Evolutionary conservation across 2,888 invertebrate genomes (phyloP), one percentile per base, ranked within the genome.

Genomic region (Macaria notata): DNA sequence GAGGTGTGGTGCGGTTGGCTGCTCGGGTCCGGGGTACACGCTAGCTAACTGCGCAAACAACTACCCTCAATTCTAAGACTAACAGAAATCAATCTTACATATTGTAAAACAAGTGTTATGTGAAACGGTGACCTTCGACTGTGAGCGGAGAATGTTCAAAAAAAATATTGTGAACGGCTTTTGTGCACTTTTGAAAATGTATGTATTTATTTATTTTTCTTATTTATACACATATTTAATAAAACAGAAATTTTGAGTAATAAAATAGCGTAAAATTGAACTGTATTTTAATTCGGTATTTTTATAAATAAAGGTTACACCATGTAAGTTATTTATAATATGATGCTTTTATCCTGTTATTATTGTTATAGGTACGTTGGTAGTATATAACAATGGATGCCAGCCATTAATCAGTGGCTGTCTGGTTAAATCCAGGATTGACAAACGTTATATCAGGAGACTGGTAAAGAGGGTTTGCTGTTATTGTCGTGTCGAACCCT

Each of bases 391-490:
- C 19, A 19, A 19, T 19, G 19, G 19, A 19, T 19, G 19, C 19
- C 19, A 19, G 19, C 19, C 19, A 19, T 19, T 19, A 19, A 19
- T 19, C 19, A 19, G 19, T 2, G 19, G 19, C 19, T 19, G 19
- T 19, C 19, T 19, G 19, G 19, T 64, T 51, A 54, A 74, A 84
- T 0, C 67, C 66, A 4, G 87, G 87, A 54, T 88, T 88, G 0
- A 55, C 46, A 51, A 84, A 77, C 30, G 73, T 75, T 0, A 66
- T 63, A 2, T 67, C 65, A 0, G 87, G 84, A 0, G 70, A 62
- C 55, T 71, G 52, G 44, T 86, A 89, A 1, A 79, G 52, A 0
- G 81, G 80, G 46, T 88, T 88, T 8, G 49, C 45, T 0, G 68
- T 57, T 0, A 80, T 73, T 0, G 68, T 57, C 0, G 80, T 73